Evolutionary conservation across 2,113 vertebrate genomes (phyloP).

Genomic region (Phalacrocorax aristotelis): DNA sequence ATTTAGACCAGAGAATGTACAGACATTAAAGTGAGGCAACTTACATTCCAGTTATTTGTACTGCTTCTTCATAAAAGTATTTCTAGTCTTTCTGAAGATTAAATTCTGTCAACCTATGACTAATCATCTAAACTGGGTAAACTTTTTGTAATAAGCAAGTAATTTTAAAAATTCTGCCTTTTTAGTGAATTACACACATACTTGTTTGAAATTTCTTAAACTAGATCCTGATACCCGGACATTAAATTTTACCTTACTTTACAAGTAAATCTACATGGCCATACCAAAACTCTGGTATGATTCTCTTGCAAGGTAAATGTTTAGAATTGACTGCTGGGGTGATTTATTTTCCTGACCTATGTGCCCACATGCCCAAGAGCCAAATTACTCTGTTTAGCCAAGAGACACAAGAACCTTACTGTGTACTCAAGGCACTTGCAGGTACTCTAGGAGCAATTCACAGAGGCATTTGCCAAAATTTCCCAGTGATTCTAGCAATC

Average conservation of each 20-base stretch:
- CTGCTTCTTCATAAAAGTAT: background rate
- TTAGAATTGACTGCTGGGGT: background rate
- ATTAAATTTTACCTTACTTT: background rate
- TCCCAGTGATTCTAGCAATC: background rate
- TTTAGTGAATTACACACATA: background rate
- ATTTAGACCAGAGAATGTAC: background rate
- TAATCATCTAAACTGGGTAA: background rate
- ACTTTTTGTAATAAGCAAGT: background rate
- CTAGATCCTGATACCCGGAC: background rate
- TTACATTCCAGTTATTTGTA: background rate
- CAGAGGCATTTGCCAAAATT: background rate
- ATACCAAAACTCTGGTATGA: background rate
- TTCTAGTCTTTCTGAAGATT: constrained; percentile 2
- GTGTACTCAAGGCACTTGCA: background rate
- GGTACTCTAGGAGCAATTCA: background rate
- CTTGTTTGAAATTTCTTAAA: background rate
- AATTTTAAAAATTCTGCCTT: background rate
- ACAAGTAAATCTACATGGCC: background rate
- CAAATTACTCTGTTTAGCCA: background rate
- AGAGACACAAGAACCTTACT: background rate
- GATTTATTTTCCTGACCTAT: background rate
- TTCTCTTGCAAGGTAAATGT: background rate
- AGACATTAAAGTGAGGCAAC: background rate
- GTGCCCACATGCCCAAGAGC: background rate
- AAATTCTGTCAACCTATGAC: background rate